Conservation (phyloP, 2,797 vertebrate genomes). For the Chaetophractus vellerosus region DNA sequence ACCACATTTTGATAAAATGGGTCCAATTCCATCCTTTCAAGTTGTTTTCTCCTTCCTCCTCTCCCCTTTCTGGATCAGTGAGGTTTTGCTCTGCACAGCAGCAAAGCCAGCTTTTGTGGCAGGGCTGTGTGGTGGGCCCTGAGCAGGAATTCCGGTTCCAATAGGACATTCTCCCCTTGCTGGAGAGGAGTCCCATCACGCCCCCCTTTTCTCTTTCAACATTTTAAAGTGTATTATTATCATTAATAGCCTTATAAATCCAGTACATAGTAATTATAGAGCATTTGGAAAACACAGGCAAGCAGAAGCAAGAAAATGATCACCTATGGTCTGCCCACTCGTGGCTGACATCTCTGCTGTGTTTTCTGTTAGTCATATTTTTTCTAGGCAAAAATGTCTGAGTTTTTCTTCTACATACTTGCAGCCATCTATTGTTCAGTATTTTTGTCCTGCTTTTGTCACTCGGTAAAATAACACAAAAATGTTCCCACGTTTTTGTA, state of each 20-base stretch:
- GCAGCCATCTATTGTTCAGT: background rate
- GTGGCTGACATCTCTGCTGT: background rate
- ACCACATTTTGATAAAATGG: background rate
- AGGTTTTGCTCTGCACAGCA: background rate
- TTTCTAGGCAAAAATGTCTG: background rate
- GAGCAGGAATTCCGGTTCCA: background rate
- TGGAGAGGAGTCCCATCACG: background rate
- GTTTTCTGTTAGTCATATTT: background rate
- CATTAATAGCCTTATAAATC: background rate
- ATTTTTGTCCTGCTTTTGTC: background rate
- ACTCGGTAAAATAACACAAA: background rate
- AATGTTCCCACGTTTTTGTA: background rate
- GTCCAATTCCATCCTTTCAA: background rate
- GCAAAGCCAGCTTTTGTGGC: background rate
- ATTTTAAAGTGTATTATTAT: constrained; percentile 39
- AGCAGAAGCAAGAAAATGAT: background rate
- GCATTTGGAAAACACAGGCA: constrained; percentile 42
- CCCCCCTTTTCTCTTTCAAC: constrained; percentile 6
- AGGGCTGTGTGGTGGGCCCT: background rate
- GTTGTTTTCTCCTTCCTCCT: background rate
- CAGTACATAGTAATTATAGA: background rate
- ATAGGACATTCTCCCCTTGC: background rate
- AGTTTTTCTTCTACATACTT: background rate
- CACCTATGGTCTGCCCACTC: background rate
- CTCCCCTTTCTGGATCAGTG: background rate